phyloP scores from a whole-genome alignment of 1,140 invertebrate genomes.

The Drosophila biarmipes region DNA sequence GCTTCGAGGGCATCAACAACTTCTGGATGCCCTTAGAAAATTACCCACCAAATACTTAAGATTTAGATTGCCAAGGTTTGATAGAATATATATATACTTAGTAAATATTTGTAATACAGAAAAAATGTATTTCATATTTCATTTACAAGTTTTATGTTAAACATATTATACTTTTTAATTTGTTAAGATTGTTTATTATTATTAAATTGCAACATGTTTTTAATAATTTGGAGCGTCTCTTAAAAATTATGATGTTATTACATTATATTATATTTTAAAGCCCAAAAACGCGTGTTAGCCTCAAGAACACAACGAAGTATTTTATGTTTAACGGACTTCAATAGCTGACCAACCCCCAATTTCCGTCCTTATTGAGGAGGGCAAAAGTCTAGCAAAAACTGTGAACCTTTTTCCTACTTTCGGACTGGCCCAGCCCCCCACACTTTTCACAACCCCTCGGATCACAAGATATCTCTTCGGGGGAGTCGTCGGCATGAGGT shows the following conservation, averaged over 20 bases:
- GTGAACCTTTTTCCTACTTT: constrained; percentile 74
- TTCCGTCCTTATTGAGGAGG: constrained; percentile 2
- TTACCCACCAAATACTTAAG: not conserved
- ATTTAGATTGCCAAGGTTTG: not conserved
- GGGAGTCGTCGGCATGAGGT: constrained; percentile 17
- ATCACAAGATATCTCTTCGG: constrained; percentile 18
- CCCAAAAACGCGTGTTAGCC: too few species aligned
- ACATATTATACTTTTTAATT: too few species aligned
- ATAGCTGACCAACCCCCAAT: not conserved
- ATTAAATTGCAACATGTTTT: too few species aligned
- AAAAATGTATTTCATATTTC: too few species aligned
- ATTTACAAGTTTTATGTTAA: too few species aligned
- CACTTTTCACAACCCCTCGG: not conserved
- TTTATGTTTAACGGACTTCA: not conserved
- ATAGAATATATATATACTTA: too few species aligned
- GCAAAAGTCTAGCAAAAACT: constrained; percentile 37
- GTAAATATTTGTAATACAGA: too few species aligned
- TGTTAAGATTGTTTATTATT: too few species aligned
- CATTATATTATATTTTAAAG: not conserved
- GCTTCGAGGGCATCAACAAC: too few species aligned
- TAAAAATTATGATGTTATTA: too few species aligned
- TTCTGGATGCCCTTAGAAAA: not conserved
- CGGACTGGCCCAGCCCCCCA: constrained; percentile 27
- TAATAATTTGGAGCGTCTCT: too few species aligned
- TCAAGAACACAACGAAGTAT: too few species aligned